Conservation (phyloP, 2,888 invertebrate species). For the Holacanthella duospinosa region DNA sequence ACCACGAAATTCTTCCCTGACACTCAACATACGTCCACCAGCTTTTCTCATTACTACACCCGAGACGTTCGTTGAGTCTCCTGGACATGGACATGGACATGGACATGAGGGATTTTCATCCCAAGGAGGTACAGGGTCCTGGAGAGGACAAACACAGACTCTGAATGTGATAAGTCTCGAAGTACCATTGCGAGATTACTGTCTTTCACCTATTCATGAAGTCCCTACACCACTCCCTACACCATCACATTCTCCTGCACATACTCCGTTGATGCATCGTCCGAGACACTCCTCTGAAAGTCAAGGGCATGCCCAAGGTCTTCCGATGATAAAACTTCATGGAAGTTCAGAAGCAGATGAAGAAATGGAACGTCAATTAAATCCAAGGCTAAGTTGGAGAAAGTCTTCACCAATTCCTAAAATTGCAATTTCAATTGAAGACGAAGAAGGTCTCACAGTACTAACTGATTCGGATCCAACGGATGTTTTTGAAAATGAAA, state of each 20-base stretch:
- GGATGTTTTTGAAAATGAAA: slow-evolving; percentile 43
- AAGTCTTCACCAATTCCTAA: slow-evolving; percentile 17
- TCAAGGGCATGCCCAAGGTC: not conserved
- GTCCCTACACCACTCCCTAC: slow-evolving; percentile 52
- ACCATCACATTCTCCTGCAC: slow-evolving; percentile 55
- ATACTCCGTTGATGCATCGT: slow-evolving; percentile 50
- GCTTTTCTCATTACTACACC: slow-evolving; percentile 33
- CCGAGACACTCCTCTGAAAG: slow-evolving; percentile 32
- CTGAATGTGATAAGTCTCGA: slow-evolving; percentile 53
- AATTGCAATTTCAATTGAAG: slow-evolving; percentile 39
- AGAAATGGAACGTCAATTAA: not conserved
- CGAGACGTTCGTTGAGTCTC: slow-evolving; percentile 50
- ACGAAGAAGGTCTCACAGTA: slow-evolving; percentile 20
- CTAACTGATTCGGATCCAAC: not conserved
- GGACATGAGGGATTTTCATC: slow-evolving; percentile 57
- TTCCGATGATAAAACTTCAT: slow-evolving; percentile 31
- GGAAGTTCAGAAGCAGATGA: slow-evolving; percentile 18
- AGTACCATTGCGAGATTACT: slow-evolving; percentile 57
- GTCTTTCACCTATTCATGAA: slow-evolving; percentile 67
- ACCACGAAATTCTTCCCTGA: slow-evolving; percentile 54
- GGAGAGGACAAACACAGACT: slow-evolving; percentile 59
- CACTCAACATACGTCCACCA: slow-evolving; percentile 39
- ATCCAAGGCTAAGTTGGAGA: not conserved
- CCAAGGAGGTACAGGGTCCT: slow-evolving; percentile 38
- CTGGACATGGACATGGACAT: slow-evolving; percentile 40